Conservation (phyloP, 2,888 invertebrate genomes). For the Plebejus anna region DNA sequence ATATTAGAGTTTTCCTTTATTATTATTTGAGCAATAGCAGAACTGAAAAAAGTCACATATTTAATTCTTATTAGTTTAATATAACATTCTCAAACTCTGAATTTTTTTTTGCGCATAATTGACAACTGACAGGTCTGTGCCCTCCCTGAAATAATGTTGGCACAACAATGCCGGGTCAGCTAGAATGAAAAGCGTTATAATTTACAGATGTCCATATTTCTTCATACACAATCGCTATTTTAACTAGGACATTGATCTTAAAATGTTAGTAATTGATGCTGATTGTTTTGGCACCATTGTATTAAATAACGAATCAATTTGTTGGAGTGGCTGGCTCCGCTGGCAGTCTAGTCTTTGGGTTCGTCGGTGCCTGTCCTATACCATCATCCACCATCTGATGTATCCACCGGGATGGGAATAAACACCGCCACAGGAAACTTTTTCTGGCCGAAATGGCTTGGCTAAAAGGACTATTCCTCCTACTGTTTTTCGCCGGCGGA, state of each 20-base stretch:
- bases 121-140: no score
- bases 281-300: constrained; percentile 71
- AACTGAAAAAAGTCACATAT: no score
- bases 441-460: constrained; percentile 68
- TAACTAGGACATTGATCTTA: constrained; percentile 42
- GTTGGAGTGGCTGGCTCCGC: constrained; percentile 40
- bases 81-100: no score
- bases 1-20: not conserved
- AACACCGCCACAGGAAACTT: constrained; percentile 58
- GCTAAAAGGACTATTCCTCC: constrained; percentile 57
- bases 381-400: not conserved
- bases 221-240: not conserved
- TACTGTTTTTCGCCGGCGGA: constrained; percentile 59
- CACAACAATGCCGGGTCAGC: no score
- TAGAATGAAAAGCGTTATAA: not conserved
- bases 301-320: constrained; percentile 52
- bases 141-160: no score
- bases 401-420: constrained; percentile 65
- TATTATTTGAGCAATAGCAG: not conserved
- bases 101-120: no score
- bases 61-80: no score
- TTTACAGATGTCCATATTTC: not conserved
- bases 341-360: constrained; percentile 51
- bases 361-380: constrained; percentile 35
- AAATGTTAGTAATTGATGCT: constrained; percentile 53